phyloP scores from a whole-genome alignment of 2,797 vertebrate species.

The Lophius americanus region DNA sequence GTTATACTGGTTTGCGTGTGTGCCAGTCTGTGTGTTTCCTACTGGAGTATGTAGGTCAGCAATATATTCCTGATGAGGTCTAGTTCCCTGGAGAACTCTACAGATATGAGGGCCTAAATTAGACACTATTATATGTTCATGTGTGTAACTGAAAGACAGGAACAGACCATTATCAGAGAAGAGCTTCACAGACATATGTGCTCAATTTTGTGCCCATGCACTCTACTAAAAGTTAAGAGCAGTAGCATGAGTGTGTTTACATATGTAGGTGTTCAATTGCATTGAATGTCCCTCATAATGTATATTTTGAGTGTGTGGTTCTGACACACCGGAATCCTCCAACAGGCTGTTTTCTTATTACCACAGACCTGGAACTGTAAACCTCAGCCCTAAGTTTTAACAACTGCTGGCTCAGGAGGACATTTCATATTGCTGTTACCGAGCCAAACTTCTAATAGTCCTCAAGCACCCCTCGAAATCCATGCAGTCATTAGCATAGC shows the following conservation, averaged over 20 bases:
- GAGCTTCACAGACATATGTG: constrained; percentile 52
- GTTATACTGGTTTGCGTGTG: constrained; percentile 21
- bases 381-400: constrained; percentile 52
- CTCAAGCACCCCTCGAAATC: constrained; percentile 48
- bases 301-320: constrained; percentile 27
- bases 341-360: constrained; percentile 49
- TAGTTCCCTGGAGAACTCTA: constrained; percentile 78
- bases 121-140: constrained; percentile 73
- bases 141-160: constrained; percentile 13
- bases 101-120: constrained; percentile 79
- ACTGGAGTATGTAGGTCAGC: constrained; percentile 78
- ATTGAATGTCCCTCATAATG: constrained; percentile 53
- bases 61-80: constrained; percentile 79
- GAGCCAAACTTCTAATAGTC: constrained; percentile 60
- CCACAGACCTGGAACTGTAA: constrained; percentile 59
- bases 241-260: constrained; percentile 35
- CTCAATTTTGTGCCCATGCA: constrained; percentile 57
- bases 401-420: constrained; percentile 47
- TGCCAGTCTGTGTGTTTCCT: constrained; percentile 44
- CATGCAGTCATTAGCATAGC: constrained; percentile 25
- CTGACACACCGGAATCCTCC: constrained; percentile 39
- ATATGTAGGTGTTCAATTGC: constrained; percentile 53
- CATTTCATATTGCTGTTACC: constrained; percentile 50
- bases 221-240: constrained; percentile 61
- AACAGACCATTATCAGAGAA: constrained; percentile 62